These are phyloP conservation scores for Dromiciops gliroides DNA, from an alignment of 2,113 vertebrate genomes.

Conservation along the genomic window DNA sequence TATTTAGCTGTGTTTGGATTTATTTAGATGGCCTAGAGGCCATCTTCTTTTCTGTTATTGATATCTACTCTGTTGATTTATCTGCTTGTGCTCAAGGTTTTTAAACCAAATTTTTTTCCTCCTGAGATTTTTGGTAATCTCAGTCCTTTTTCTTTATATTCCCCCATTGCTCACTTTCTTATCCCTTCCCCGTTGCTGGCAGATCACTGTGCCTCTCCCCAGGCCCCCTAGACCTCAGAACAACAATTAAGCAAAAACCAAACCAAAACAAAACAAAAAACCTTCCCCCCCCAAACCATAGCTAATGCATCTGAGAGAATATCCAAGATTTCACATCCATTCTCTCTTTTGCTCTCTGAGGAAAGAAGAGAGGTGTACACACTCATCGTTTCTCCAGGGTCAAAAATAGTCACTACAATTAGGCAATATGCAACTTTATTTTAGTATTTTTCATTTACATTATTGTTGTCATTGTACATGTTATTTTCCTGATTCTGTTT, in stretches of 20 bases:
- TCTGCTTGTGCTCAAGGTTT: neutral
- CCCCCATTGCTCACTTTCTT: too few relatives aligned
- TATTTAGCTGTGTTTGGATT: neutral
- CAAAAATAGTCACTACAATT: neutral
- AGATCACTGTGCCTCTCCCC: too few relatives aligned
- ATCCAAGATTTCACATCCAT: neutral
- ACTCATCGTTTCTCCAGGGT: neutral
- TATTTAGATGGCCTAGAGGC: neutral
- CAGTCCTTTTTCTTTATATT: neutral
- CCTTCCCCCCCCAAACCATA: too few relatives aligned
- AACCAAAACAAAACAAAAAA: too few relatives aligned
- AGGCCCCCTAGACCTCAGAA: neutral
- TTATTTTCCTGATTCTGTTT: neutral
- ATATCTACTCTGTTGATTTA: neutral
- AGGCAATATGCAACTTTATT: neutral
- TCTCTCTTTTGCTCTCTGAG: neutral
- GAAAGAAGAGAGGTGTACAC: neutral
- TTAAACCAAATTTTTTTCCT: neutral
- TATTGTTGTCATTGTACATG: neutral
- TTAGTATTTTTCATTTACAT: neutral
- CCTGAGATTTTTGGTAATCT: neutral
- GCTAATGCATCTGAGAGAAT: neutral
- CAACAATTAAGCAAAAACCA: neutral
- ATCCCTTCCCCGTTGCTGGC: too few relatives aligned
- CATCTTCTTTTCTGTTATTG: neutral